A percentile compares a stretch with the other conserved stretches of the same genome.
These are phyloP conservation scores for Engystomops pustulosus DNA, from an alignment of 2,113 vertebrate species.

Conservation along the genomic window DNA sequence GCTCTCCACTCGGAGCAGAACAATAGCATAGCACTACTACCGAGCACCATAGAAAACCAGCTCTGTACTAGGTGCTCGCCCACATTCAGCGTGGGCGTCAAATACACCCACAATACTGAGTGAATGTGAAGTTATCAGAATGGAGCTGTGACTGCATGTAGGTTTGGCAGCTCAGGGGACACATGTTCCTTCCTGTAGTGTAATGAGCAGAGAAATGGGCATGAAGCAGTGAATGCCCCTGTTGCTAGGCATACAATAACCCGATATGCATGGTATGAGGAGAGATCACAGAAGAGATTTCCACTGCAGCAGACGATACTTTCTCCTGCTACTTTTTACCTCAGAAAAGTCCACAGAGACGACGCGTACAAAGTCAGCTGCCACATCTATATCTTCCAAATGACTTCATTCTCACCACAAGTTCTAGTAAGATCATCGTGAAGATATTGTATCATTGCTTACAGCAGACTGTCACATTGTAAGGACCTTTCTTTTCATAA, in stretches of 20 bases:
- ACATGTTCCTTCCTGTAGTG: neutral
- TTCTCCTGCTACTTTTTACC: too few relatives aligned
- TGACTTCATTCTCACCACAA: neutral
- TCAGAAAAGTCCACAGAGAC: neutral
- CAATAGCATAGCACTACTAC: neutral
- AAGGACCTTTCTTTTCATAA: neutral
- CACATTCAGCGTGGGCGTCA: slow-evolving; percentile 39
- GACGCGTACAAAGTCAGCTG: too few relatives aligned
- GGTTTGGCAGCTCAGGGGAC: slow-evolving; percentile 5
- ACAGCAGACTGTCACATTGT: neutral
- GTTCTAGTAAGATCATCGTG: too few relatives aligned
- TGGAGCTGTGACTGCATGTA: neutral
- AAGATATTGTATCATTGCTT: neutral
- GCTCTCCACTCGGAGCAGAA: neutral
- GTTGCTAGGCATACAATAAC: neutral
- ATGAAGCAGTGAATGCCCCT: neutral
- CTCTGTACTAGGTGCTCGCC: slow-evolving; percentile 38
- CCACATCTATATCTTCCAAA: too few relatives aligned
- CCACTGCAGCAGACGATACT: neutral
- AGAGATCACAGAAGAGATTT: neutral
- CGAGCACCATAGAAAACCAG: neutral
- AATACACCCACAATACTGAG: slow-evolving; percentile 6
- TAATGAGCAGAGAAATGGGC: neutral
- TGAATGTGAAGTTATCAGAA: slow-evolving; percentile 8
- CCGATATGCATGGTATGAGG: neutral